Conservation (phyloP, 1,140 invertebrate species). For the Pogonomyrmex californicus region DNA sequence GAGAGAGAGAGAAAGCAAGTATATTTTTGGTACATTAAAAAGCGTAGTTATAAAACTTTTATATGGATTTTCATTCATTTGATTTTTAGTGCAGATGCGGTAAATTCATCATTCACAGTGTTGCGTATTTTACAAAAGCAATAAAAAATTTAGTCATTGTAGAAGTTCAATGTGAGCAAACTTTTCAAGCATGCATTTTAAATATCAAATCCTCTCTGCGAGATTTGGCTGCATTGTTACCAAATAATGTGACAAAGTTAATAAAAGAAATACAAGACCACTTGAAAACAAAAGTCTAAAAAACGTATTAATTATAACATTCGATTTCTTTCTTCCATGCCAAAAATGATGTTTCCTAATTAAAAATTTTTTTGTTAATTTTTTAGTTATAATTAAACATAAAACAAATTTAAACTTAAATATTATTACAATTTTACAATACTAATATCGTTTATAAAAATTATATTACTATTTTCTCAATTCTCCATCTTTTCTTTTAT, state of each 20-base stretch:
- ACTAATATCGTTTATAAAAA: not conserved
- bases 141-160: slow-evolving; percentile 3
- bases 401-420: slow-evolving; percentile 1
- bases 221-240: not conserved
- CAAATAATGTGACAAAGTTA: not conserved
- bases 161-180: not conserved
- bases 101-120: not conserved
- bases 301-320: not conserved
- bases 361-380: not conserved
- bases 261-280: not conserved
- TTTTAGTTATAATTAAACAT: not conserved
- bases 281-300: not conserved
- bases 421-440: not conserved
- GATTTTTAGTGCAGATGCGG: not conserved
- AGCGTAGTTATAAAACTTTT: not conserved
- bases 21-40: slow-evolving; percentile 10
- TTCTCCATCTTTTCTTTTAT: not conserved
- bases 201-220: not conserved
- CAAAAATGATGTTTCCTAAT: not conserved
- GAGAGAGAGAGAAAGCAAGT: not conserved
- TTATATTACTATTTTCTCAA: not conserved
- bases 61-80: not conserved
- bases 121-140: slow-evolving; percentile 12
- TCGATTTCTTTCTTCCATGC: not conserved
- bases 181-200: not conserved